These are phyloP conservation scores for Catostylus mosaicus DNA, from an alignment of 30 jellyfish, hydroid and myxozoan species.

Conservation along the genomic window DNA sequence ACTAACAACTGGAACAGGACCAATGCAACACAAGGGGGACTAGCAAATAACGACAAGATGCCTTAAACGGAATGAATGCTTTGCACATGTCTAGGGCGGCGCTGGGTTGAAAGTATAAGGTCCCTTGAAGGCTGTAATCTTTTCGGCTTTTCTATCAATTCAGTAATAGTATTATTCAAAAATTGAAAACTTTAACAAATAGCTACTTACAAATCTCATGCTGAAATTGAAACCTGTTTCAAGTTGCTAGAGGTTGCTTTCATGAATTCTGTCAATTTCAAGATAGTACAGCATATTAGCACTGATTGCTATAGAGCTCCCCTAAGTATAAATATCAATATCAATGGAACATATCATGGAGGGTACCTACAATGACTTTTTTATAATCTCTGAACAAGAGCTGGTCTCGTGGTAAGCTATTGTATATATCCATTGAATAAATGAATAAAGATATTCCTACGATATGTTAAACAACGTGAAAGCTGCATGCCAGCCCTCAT, in stretches of 20 bases:
- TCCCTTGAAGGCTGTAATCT: too few species aligned
- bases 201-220: not conserved
- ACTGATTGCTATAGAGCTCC: not conserved
- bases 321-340: not conserved
- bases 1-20: too few species aligned
- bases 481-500: slow-evolving; percentile 8
- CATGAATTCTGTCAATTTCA: not conserved
- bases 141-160: too few species aligned
- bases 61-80: too few species aligned
- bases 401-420: slow-evolving; percentile 9
- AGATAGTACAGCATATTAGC: not conserved
- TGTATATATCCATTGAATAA: not conserved
- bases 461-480: slow-evolving; percentile 4
- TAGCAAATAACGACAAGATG: too few species aligned
- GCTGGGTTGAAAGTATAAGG: too few species aligned
- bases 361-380: slow-evolving; percentile 2
- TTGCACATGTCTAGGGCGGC: too few species aligned
- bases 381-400: not conserved
- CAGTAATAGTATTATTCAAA: not conserved
- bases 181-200: not conserved
- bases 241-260: not conserved
- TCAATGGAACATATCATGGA: not conserved
- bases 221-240: not conserved
- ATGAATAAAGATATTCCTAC: slow-evolving; percentile 9
- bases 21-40: too few species aligned